Base-by-base conservation (phyloP, 2,113 vertebrate genomes). In the Pao palembangensis region DNA sequence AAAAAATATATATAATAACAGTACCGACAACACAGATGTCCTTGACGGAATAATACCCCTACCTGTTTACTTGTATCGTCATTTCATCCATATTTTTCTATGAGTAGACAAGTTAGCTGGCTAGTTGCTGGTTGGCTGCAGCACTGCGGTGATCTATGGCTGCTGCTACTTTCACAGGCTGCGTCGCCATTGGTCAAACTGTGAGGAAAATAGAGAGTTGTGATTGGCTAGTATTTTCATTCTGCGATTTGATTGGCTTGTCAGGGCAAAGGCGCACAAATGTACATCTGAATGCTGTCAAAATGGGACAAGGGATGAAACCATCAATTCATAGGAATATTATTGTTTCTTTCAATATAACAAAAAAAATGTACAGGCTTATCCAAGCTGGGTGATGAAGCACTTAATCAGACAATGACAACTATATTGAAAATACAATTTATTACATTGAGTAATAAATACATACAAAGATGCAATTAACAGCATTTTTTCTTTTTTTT, bases 361-460 rank as follows among this genome's bases (percentile, higher is more conserved):
- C 25, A 28, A 28, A 28, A 7, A 28, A 12, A 11, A 28, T 1
- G 25, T 38, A 1, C 34, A 38, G 34, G 51, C 16, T 28, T 0
- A 38, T 67, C 8, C 16, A 21, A 23, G 34, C 23, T 38, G 19
- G 10, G 16, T 4, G 12, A 18, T 6, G 15, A 16, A 43, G 20
- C 15, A 15, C 11, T n/a, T 19, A 79, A 64, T 71, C 54, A 78
- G 48, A 78, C 64, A 23, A 55, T 69, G 76, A 90, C 81, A 78
- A 79, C 76, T 69, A 17, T 94, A 94, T 93, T 96, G 94, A 98
- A 98, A 98, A 98, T 98, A 98, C 96, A 96, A 94, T 98, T 98
- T 98, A 99, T 99, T 98, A 97, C 95, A 69, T 93, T 88, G 93
- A 94, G 96, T 98, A 99, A 99, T 98, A 97, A 99, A 98, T 98